Evolutionary conservation across 2,888 invertebrate species (phyloP), one percentile per base, ranked within the genome.

Genomic region (Phyllotreta cruciferae): DNA sequence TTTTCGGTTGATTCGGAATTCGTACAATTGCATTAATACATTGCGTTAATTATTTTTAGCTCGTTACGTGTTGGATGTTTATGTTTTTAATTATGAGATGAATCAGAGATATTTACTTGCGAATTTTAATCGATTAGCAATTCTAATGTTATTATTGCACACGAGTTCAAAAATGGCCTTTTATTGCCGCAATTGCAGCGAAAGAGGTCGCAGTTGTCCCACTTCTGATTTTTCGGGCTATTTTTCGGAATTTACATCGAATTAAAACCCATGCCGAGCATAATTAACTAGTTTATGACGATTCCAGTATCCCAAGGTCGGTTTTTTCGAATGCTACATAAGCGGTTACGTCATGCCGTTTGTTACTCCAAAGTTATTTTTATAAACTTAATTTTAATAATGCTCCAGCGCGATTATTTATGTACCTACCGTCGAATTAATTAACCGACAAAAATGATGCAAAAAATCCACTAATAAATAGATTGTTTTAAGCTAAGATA

Each of bases 71-170:
- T 47, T 47, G 7, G 9, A 47, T 3, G 34, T 47, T 47, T 47
- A n/a, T 47, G 47, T 34, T 47, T 47, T 47, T 47, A 47, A 47
- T 47, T 47, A 47, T 24, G 34, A 24, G 14, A 47, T 47, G 47
- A 47, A 34, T 47, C 47, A 47, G 14, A 4, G 24, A 47, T 11
- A 47, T 47, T 13, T 47, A 47, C 8, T 24, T 24, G 14, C 8
- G 34, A 6, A 14, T 3, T 24, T 47, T 14, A 47, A 13, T 44
- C 10, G 44, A 44, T 44, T 44, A 44, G 1, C 44, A 44, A 10
- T 41, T 41, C 8, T 41, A 7, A 41, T 6, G 4, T 41, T 41
- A 41, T 10, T 44, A 14, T 10, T 24, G 24, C 24, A 24, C 24
- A 24, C 24, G n/a, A n/a, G n/a, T n/a, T n/a, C n/a, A n/a, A n/a